A percentile compares a stretch with the other conserved stretches of the same genome.
phyloP scores from a whole-genome alignment of 2,113 vertebrate genomes.

The Tychaedon coryphoeus region DNA sequence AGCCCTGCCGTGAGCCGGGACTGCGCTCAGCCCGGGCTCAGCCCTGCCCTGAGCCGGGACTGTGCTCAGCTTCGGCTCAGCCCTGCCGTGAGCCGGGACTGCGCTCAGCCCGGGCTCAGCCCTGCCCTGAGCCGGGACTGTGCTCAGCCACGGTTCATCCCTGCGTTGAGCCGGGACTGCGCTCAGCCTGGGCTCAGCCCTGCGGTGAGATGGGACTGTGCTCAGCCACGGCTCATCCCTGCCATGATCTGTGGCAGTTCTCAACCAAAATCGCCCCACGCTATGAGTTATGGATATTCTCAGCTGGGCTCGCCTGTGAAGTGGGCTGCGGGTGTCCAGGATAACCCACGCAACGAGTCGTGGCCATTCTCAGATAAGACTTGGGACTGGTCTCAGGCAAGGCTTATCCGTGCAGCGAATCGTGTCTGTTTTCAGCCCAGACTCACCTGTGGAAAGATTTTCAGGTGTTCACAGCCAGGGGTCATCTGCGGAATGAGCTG shows the following conservation, averaged over 20 bases:
- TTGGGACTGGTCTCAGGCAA: neutral
- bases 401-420: rapidly evolving
- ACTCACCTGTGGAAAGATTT: neutral
- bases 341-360: neutral
- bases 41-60: neutral
- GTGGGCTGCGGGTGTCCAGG: rapidly evolving
- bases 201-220: rapidly evolving
- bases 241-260: rapidly evolving
- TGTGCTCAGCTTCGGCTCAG: neutral
- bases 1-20: rapidly evolving
- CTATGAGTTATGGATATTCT: rapidly evolving
- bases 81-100: neutral
- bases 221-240: rapidly evolving
- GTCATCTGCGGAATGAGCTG: rapidly evolving
- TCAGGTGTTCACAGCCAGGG: neutral
- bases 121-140: rapidly evolving
- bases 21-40: neutral
- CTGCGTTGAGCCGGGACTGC: rapidly evolving
- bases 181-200: no score
- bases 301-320: neutral
- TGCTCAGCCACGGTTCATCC: neutral
- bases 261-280: rapidly evolving
- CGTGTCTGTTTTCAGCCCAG: neutral
- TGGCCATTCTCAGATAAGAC: neutral
- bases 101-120: neutral